These are phyloP conservation scores for Microlaimidae sp. DNA, from an alignment of 2,888 invertebrate genomes.

Conservation along the genomic window DNA sequence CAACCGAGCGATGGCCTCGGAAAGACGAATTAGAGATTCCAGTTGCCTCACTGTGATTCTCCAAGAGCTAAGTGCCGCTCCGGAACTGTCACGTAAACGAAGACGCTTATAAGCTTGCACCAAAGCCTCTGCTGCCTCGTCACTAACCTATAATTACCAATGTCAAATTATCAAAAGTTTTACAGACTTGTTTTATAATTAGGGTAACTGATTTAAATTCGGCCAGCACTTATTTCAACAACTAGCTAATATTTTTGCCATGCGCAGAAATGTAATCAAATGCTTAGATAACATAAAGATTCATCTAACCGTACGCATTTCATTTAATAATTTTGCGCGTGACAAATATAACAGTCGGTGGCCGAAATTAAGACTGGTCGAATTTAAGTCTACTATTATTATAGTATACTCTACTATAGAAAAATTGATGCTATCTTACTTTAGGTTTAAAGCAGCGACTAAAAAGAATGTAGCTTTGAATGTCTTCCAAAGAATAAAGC, in stretches of 20 bases:
- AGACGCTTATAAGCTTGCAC: constrained; percentile 73
- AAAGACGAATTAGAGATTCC: constrained; percentile 81
- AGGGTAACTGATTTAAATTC: no score
- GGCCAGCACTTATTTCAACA: background rate
- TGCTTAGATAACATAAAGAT: background rate
- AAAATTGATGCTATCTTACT: no score
- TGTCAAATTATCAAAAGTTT: no score
- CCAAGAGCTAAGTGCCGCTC: constrained; percentile 57
- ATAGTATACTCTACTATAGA: no score
- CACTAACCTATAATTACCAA: constrained; percentile 40
- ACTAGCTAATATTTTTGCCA: no score
- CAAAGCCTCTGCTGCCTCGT: constrained; percentile 63
- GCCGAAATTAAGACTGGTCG: no score
- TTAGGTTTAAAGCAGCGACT: constrained; percentile 84
- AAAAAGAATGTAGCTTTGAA: constrained; percentile 85
- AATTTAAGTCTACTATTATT: no score
- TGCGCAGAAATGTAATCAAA: no score
- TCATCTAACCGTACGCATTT: no score
- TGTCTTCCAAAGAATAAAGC: constrained; percentile 68
- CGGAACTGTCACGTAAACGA: constrained; percentile 58
- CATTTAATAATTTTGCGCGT: no score
- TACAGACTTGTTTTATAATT: background rate
- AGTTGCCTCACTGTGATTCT: constrained; percentile 88
- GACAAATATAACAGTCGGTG: no score
- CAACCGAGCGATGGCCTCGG: constrained; percentile 89